Percentiles rank a stretch among this genome's conserved stretches.
Conservation (phyloP, 2,888 invertebrate species). For the Leptopilina drosophilae region DNA sequence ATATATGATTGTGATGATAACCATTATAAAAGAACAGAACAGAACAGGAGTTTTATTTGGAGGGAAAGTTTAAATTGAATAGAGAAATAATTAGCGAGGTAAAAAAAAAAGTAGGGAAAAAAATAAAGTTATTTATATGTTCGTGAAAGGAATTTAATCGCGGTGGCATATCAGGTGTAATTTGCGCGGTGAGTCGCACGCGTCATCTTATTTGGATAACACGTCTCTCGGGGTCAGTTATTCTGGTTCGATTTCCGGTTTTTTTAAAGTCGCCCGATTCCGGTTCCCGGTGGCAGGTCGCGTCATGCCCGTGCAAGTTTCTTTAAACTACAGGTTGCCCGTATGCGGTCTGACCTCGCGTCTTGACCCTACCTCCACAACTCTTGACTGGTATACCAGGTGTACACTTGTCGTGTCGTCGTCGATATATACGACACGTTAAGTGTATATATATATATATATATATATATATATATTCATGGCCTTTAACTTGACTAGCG, state of each 20-base stretch:
- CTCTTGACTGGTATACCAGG: constrained; percentile 26
- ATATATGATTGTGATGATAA: no score
- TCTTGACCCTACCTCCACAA: constrained; percentile 33
- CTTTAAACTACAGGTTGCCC: constrained; percentile 38
- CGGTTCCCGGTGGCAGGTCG: constrained; percentile 45
- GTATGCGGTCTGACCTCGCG: constrained; percentile 34
- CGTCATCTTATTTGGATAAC: constrained; percentile 37
- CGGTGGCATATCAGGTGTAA: constrained; percentile 51
- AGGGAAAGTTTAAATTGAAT: no score
- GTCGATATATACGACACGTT: constrained; percentile 34
- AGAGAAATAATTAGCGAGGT: no score
- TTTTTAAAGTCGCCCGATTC: constrained; percentile 45
- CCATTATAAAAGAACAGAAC: no score
- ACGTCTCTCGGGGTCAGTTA: constrained; percentile 42
- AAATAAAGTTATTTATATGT: not conserved
- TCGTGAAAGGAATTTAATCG: constrained; percentile 43
- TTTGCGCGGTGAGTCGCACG: constrained; percentile 23
- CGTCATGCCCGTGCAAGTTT: constrained; percentile 25
- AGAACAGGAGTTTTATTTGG: no score
- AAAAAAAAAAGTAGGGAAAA: no score
- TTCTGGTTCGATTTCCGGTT: constrained; percentile 53
- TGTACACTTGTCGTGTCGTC: constrained; percentile 35
- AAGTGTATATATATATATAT: not conserved
- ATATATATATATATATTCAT: not conserved
- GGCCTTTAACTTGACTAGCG: not conserved